phyloP scores from a whole-genome alignment of 2,113 vertebrate genomes.

The Carassius gibelio region DNA sequence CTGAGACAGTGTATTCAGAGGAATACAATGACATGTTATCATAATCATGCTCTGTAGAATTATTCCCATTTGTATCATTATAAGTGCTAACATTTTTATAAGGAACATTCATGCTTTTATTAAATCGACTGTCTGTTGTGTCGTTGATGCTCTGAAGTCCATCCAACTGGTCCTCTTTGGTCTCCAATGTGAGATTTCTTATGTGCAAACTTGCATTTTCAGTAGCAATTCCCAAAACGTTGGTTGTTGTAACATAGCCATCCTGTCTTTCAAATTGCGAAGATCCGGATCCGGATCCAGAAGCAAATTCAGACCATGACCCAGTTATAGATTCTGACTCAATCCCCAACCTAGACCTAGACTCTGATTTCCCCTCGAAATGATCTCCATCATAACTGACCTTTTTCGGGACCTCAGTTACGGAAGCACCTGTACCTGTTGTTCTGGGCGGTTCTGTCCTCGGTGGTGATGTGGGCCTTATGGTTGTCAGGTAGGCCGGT shows the following conservation, averaged over 20 bases:
- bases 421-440: conserved; percentile 35
- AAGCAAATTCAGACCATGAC: conserved; percentile 50
- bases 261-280: conserved; percentile 45
- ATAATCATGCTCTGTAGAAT: conserved; percentile 62
- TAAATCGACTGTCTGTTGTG: conserved; percentile 40
- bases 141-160: conserved; percentile 37
- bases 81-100: neutral
- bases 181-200: conserved; percentile 49
- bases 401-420: conserved; percentile 47
- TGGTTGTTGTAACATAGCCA: neutral
- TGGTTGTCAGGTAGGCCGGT: conserved; percentile 36
- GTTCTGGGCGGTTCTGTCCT: conserved; percentile 39
- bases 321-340: conserved; percentile 42
- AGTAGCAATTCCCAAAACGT: conserved; percentile 19
- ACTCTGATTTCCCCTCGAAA: conserved; percentile 42
- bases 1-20: conserved; percentile 56
- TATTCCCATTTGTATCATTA: conserved; percentile 43
- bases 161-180: conserved; percentile 35
- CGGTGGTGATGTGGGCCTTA: conserved; percentile 48
- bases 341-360: conserved; percentile 36
- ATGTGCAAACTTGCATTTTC: conserved; percentile 10
- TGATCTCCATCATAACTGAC: conserved; percentile 55
- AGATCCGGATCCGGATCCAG: conserved; percentile 10
- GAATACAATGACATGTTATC: conserved; percentile 60
- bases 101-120: conserved; percentile 50